phyloP scores from a whole-genome alignment of 2,888 invertebrate species.

The Dynastes hyllus region DNA sequence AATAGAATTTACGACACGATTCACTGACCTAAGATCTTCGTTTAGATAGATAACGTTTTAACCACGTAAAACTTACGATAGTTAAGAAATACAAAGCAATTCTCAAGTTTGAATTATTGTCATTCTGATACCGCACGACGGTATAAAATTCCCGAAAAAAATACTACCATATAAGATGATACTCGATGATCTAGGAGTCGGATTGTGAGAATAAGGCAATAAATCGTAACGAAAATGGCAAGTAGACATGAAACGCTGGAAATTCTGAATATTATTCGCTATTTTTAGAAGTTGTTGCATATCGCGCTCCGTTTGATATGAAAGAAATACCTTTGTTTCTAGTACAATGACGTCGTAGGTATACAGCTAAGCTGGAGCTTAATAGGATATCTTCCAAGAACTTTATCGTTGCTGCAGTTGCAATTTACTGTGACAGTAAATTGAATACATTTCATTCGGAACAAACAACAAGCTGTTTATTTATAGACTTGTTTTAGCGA shows the following conservation, averaged over 20 bases:
- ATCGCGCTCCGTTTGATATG: constrained; percentile 20
- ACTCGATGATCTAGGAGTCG: constrained; percentile 2
- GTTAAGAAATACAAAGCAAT: not conserved
- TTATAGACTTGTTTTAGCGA: too few species aligned
- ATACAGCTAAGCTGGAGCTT: not conserved
- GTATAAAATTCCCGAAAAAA: constrained; percentile 7
- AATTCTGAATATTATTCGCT: constrained; percentile 18
- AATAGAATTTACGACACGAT: too few species aligned
- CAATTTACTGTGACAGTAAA: not conserved
- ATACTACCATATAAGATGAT: constrained; percentile 7
- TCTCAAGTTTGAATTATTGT: constrained; percentile 3
- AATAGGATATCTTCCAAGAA: not conserved
- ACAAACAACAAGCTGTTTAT: too few species aligned
- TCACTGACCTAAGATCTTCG: too few species aligned
- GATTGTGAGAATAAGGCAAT: constrained; percentile 4
- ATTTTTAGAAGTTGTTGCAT: constrained; percentile 23
- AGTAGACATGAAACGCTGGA: constrained; percentile 4
- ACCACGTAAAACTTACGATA: too few species aligned
- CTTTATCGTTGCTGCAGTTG: not conserved
- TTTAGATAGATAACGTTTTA: too few species aligned
- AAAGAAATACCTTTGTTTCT: constrained; percentile 17
- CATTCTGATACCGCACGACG: not conserved
- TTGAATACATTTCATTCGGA: not conserved
- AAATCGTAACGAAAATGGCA: constrained; percentile 18
- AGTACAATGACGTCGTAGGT: not conserved